A percentile compares a stretch with the other conserved stretches of the same genome.
phyloP scores from a whole-genome alignment of 2,888 invertebrate genomes.

The Venusia cambrica region DNA sequence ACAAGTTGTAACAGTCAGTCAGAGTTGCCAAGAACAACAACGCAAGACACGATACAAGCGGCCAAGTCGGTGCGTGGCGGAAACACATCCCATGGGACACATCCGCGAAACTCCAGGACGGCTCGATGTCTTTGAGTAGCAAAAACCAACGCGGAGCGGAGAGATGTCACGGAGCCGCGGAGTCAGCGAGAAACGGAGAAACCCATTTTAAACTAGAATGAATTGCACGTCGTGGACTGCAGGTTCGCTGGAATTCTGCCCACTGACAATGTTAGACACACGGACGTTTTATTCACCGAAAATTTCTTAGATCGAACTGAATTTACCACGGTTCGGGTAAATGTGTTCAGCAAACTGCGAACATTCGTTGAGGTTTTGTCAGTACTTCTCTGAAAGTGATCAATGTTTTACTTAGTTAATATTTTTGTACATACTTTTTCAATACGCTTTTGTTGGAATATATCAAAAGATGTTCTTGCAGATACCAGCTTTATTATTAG shows the following conservation, averaged over 20 bases:
- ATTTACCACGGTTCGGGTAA: too few species aligned
- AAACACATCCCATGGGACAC: conserved; percentile 38
- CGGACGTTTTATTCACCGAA: conserved; percentile 20
- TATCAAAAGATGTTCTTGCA: too few species aligned
- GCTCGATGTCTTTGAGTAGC: conserved; percentile 47
- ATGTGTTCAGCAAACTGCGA: too few species aligned
- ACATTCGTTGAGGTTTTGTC: too few species aligned
- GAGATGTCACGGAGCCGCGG: conserved; percentile 65
- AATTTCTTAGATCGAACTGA: background rate
- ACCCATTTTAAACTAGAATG: conserved; percentile 77
- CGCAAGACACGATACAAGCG: conserved; percentile 24
- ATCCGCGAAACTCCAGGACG: conserved; percentile 42
- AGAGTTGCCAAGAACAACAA: conserved; percentile 33
- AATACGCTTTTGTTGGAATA: too few species aligned
- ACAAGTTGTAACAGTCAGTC: conserved; percentile 26
- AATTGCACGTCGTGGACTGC: conserved; percentile 75
- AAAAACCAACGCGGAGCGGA: conserved; percentile 53
- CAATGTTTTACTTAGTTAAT: too few species aligned
- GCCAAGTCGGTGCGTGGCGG: conserved; percentile 30
- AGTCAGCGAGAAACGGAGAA: conserved; percentile 74
- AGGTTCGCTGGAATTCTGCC: conserved; percentile 75
- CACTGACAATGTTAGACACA: conserved; percentile 54
- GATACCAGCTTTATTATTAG: too few species aligned
- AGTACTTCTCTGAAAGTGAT: too few species aligned
- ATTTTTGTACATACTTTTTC: too few species aligned